These are phyloP conservation scores for Cyclophora punctaria DNA, from an alignment of 2,888 invertebrate species.

Conservation along the genomic window DNA sequence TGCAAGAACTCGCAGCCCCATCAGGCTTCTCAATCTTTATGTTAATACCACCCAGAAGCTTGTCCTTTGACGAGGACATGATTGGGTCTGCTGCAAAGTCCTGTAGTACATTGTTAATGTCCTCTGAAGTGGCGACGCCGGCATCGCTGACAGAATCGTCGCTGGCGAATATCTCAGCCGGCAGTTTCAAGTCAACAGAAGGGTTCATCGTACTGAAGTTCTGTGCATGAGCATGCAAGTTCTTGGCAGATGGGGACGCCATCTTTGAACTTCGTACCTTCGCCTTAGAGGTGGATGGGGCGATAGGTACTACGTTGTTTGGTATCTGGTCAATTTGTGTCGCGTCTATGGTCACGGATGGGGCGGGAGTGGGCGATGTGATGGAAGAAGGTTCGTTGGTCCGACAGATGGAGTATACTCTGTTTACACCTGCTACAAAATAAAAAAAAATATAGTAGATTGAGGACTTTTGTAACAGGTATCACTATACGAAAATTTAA, in stretches of 20 bases:
- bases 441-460: no score
- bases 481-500: no score
- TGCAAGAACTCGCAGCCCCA: constrained; percentile 31
- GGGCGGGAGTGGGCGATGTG: constrained; percentile 38
- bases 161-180: constrained; percentile 69
- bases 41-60: constrained; percentile 62
- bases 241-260: constrained; percentile 27
- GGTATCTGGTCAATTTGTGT: constrained; percentile 33
- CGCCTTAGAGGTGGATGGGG: constrained; percentile 38
- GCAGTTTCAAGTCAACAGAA: constrained; percentile 58
- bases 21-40: constrained; percentile 52
- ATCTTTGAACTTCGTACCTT: constrained; percentile 22
- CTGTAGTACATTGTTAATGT: constrained; percentile 39
- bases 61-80: constrained; percentile 42
- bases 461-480: no score
- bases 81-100: constrained; percentile 32
- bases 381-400: constrained; percentile 25
- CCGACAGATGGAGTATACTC: constrained; percentile 30
- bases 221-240: constrained; percentile 35
- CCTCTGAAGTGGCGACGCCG: constrained; percentile 42
- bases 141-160: constrained; percentile 65
- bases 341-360: constrained; percentile 15
- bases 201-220: constrained; percentile 53
- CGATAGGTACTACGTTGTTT: constrained; percentile 28
- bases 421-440: constrained; percentile 32